phyloP scores from a whole-genome alignment of 1,140 invertebrate species.

The Globodera rostochiensis region DNA sequence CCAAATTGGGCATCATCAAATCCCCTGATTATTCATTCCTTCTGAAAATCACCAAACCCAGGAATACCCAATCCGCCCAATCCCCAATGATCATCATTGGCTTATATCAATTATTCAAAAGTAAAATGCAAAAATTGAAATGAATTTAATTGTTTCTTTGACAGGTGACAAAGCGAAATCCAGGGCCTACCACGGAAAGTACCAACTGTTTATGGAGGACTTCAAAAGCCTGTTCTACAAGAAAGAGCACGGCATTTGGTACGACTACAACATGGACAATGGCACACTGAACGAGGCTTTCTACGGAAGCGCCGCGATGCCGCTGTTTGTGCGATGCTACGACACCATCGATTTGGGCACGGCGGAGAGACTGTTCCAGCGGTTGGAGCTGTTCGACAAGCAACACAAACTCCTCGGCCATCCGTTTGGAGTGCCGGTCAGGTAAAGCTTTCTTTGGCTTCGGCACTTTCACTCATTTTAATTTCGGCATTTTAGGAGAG shows the following conservation, averaged over 20 bases:
- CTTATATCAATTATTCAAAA: no score
- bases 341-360: background rate
- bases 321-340: slow-evolving; percentile 24
- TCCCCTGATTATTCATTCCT: no score
- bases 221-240: slow-evolving; percentile 1
- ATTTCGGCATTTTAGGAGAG: background rate
- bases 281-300: slow-evolving; percentile 7
- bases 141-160: no score
- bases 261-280: slow-evolving; percentile 10
- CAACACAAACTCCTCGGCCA: background rate
- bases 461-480: no score
- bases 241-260: background rate
- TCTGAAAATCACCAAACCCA: no score
- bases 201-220: background rate
- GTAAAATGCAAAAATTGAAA: no score
- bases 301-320: slow-evolving; percentile 9
- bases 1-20: no score
- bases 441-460: slow-evolving; percentile 13
- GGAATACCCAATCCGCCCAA: no score
- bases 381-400: background rate
- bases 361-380: background rate
- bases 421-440: slow-evolving; percentile 15
- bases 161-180: slow-evolving; percentile 11
- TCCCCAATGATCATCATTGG: no score
- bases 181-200: background rate